Base-by-base conservation (phyloP, 2,888 invertebrate species). In the Stenotaenia linearis region DNA sequence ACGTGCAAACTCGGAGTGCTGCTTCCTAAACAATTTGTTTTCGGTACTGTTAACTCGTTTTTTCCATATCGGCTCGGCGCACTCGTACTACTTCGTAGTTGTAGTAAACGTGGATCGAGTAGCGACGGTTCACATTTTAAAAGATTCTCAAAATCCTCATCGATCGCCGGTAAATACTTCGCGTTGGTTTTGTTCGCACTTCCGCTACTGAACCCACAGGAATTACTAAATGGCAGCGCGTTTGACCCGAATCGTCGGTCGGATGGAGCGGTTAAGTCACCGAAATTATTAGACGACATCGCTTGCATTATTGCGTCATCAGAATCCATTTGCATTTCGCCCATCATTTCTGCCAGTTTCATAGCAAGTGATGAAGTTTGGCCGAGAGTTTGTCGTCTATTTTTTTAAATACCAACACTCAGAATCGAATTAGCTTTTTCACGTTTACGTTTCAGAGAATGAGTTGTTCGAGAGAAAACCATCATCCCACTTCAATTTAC, bases 1-100 rank as follows among this genome's bases (percentile, higher is more conserved):
- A 77, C 32, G 18, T 23, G 77, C 35, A 78, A 50, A 56, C 78
- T 78, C 12, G 78, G 78, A 25, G 78, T 78, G 28, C 78, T 78
- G 45, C n/a, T 78, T 12, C 78, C 28, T n/a, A 78, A 56, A 28
- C 32, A 50, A 6, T 56, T 45, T 7, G 78, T 10, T 23, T 25
- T 25, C n/a, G 78, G 78, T 15, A 78, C 56, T 2, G 25, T 1
- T 25, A 78, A 37, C 25, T 78, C 78, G 28, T 78, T 78, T 5
- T 25, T 15, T 9, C 78, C 78, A 23, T 78, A 78, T 23, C 78
- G 40, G 25, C 32, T 28, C n/a, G 45, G 23, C 28, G 25, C 25
- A 23, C 45, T 21, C 9, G 78, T 45, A 9, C 45, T 50, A 25
- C 56, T 78, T 23, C 12, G 10, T 6, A 9, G 78, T 45, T 21